Base-by-base conservation (phyloP, 2,797 vertebrate genomes). In the Miichthys miiuy region DNA sequence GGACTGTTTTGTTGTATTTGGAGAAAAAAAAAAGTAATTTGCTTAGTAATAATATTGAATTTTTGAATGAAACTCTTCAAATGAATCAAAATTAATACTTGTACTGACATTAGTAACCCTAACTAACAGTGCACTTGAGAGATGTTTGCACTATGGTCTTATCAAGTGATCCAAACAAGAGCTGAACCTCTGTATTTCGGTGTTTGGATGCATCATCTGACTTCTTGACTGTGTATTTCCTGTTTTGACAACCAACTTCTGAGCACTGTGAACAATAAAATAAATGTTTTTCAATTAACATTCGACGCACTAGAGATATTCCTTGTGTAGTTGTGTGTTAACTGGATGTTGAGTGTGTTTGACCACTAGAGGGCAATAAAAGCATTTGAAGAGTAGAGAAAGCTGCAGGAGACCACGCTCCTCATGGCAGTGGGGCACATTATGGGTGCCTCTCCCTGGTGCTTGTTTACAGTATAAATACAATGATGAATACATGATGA, bases 251-350 rank as follows among this genome's bases (percentile, higher is more conserved):
- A 66, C 76, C 70, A 85, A 80, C 66, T 56, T 88, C 76, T 89
- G 82, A 90, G 86, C 88, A 90, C 89, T 92, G 91, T 91, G 83
- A 90, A 79, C 46, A 69, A 86, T 57, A 58, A 72, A 91, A 81
- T 76, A 79, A 85, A 89, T 68, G 52, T 83, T 88, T 83, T 89
- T 73, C 48, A 80, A 61, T 73, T 23, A 72, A 70, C 52, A 54
- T 20, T 7, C 1, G 5, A 54, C 5, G 1, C 21, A n/a, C 25
- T 8, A 27, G n/a, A 21, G 6, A 47, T 57, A 17, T 25, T 30
- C 0, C 6, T 0, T 13, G 16, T 61, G 30, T 69, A 10, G 54
- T 7, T 7, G 3, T 65, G 5, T 52, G 20, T 48, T 4, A 1
- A 21, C 27, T 21, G 23, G 18, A 5, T 17, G 27, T 16, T 58